A percentile compares a stretch with the other conserved stretches of the same genome.
phyloP scores from a whole-genome alignment of 2,888 invertebrate genomes.

The Drosophila heteroneura region DNA sequence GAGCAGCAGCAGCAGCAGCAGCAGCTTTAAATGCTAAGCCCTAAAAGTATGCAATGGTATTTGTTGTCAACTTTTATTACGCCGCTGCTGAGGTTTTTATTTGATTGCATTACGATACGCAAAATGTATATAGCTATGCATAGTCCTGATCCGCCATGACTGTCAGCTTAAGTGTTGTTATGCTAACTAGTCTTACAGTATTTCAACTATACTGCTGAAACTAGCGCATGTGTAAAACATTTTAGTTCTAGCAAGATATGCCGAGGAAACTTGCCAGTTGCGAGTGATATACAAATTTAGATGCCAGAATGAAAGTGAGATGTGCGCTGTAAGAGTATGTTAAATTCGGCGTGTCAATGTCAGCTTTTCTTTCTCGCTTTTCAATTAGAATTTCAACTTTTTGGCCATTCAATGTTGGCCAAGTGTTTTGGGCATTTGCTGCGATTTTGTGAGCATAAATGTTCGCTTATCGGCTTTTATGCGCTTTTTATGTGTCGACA shows the following conservation, averaged over 20 bases:
- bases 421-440: slow-evolving; percentile 53
- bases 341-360: neutral
- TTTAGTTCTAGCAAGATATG: neutral
- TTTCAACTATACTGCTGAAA: neutral
- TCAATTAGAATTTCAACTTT: slow-evolving; percentile 61
- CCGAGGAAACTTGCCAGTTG: neutral
- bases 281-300: neutral
- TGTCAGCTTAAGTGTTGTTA: neutral
- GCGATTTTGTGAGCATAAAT: slow-evolving; percentile 71
- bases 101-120: neutral
- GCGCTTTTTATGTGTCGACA: slow-evolving; percentile 68
- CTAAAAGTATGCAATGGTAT: slow-evolving; percentile 50
- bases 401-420: slow-evolving; percentile 36
- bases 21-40: slow-evolving; percentile 32
- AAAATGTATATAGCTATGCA: neutral
- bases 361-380: slow-evolving; percentile 31
- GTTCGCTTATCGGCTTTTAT: slow-evolving; percentile 80
- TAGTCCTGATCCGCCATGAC: neutral
- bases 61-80: slow-evolving; percentile 42
- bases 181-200: neutral
- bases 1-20: neutral
- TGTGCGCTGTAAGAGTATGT: neutral
- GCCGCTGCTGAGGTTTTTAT: neutral
- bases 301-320: neutral
- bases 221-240: neutral